Evolutionary conservation across 2,113 vertebrate genomes (phyloP).

Genomic region (Dromas ardeola): DNA sequence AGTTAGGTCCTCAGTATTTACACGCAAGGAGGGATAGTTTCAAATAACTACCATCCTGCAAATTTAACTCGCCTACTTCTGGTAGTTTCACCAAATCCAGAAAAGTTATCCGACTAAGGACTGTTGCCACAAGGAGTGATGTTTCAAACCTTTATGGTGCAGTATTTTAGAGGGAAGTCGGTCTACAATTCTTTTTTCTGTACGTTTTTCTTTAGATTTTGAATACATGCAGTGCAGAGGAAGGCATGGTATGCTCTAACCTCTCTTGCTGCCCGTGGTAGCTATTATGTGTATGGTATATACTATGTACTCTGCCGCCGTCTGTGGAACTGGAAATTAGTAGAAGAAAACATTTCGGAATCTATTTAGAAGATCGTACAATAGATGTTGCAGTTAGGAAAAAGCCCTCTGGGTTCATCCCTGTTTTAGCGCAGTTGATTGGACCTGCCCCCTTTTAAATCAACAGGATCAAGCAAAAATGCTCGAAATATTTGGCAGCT

Average conservation of each 20-base stretch:
- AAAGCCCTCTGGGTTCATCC: background rate
- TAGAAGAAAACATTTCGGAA: background rate
- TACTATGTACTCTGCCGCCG: background rate
- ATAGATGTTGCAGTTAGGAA: background rate
- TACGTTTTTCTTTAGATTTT: background rate
- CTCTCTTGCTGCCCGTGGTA: background rate
- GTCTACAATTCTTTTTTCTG: background rate
- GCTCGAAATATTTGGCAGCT: background rate
- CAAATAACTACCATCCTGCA: background rate
- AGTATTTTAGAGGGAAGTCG: background rate
- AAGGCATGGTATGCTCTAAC: fast-evolving
- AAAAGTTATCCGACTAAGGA: too few species aligned
- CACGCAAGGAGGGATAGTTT: background rate
- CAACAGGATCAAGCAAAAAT: background rate
- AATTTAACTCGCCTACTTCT: background rate
- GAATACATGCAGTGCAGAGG: background rate
- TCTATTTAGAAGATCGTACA: background rate
- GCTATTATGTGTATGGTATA: background rate
- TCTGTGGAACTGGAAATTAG: background rate
- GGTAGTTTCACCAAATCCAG: background rate
- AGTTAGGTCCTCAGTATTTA: background rate
- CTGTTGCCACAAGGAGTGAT: background rate
- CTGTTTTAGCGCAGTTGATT: background rate
- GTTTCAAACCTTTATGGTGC: background rate
- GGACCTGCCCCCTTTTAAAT: background rate